Conservation (phyloP, 2,888 invertebrate species). For the Hymenopus coronatus region DNA sequence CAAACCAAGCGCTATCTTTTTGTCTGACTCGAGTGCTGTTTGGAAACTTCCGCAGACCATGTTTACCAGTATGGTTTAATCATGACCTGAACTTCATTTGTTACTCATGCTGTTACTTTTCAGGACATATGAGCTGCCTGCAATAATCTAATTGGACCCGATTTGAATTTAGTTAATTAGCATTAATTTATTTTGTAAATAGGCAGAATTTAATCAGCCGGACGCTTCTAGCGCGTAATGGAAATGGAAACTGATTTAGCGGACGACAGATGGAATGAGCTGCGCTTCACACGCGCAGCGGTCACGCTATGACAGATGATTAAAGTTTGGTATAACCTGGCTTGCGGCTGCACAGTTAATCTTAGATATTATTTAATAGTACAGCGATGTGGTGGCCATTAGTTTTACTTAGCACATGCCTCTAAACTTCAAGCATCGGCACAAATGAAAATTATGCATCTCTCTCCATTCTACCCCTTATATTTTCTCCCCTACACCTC, state of each 20-base stretch:
- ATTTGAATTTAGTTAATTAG: conserved; percentile 14
- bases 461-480: background rate
- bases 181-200: conserved; percentile 8
- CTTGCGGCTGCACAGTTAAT: background rate
- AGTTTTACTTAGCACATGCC: background rate
- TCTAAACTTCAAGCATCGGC: background rate
- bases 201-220: background rate
- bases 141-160: background rate
- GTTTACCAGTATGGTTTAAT: background rate
- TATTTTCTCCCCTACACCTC: too few relatives aligned
- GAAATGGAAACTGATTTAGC: conserved; percentile 13
- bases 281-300: background rate
- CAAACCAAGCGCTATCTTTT: background rate
- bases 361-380: background rate
- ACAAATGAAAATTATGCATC: background rate
- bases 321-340: background rate
- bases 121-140: background rate
- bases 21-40: background rate
- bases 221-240: background rate
- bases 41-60: background rate
- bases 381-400: background rate
- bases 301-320: background rate
- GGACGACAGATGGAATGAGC: background rate
- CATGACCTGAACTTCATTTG: background rate
- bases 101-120: background rate